Conservation (phyloP, 1,140 invertebrate genomes). For the Saxidomus purpurata region DNA sequence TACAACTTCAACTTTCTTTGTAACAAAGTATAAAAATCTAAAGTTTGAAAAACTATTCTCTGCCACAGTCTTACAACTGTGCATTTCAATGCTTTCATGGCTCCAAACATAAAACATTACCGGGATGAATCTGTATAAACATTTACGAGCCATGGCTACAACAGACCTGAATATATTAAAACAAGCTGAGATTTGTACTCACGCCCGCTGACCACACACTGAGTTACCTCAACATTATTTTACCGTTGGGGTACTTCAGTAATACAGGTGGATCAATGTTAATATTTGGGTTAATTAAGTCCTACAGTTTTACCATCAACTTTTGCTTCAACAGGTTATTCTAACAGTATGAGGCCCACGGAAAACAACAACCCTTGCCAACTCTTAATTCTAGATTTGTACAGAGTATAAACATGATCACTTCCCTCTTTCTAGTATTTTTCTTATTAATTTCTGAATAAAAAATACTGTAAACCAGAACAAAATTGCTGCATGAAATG, state of each 20-base stretch:
- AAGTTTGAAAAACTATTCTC: no score
- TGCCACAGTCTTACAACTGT: no score
- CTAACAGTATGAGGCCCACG: background rate
- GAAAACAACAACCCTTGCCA: conserved; percentile 25
- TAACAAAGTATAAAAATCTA: no score
- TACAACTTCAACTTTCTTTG: no score
- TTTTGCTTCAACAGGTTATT: conserved; percentile 34
- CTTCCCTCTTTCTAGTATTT: background rate
- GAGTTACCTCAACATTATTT: conserved; percentile 10
- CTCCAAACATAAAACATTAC: no score
- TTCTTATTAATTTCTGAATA: background rate
- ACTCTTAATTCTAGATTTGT: conserved; percentile 4
- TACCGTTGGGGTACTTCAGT: background rate
- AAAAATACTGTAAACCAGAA: no score
- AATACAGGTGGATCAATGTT: conserved; percentile 53
- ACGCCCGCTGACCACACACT: conserved; percentile 2
- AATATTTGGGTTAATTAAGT: conserved; percentile 62
- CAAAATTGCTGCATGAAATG: no score
- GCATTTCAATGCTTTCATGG: no score
- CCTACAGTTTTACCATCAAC: conserved; percentile 35
- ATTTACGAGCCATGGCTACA: background rate
- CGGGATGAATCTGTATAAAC: no score
- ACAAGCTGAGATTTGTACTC: background rate
- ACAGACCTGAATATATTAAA: background rate
- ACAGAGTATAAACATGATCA: background rate